Percentiles rank a stretch among this genome's conserved stretches.
Evolutionary conservation across 1,140 invertebrate genomes (phyloP).

Genomic region (Subanguina moxae): DNA sequence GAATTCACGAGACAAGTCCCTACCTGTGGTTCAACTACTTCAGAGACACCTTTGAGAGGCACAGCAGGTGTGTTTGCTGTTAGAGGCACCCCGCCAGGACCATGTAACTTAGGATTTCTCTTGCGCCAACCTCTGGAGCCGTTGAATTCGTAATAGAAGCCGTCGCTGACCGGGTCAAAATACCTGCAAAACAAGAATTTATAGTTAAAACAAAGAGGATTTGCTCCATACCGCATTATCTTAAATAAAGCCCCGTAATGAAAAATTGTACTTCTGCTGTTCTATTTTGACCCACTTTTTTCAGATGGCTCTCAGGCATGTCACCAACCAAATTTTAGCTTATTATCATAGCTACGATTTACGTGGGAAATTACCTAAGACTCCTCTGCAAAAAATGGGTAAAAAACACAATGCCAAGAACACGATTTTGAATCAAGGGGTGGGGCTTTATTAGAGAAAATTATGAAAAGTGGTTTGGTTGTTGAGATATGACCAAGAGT

Average conservation of each 20-base stretch:
- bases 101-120: slow-evolving; percentile 30
- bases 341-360: too few species aligned
- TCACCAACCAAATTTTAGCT: too few species aligned
- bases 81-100: slow-evolving; percentile 9
- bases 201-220: too few species aligned
- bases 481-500: too few species aligned
- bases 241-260: not conserved
- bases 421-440: too few species aligned
- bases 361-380: not conserved
- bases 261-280: not conserved
- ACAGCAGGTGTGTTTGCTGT: not conserved
- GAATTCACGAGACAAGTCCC: not conserved
- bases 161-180: slow-evolving; percentile 44
- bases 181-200: slow-evolving; percentile 15
- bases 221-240: too few species aligned
- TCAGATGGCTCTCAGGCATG: too few species aligned
- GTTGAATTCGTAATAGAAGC: slow-evolving; percentile 57
- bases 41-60: not conserved
- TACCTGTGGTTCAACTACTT: slow-evolving; percentile 10
- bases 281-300: too few species aligned
- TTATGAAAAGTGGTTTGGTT: too few species aligned
- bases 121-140: slow-evolving; percentile 56
- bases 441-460: too few species aligned
- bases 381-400: too few species aligned
- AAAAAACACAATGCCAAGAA: too few species aligned